Evolutionary conservation across 2,888 invertebrate species (phyloP), one percentile per base, ranked within the genome.

Genomic region (Spodoptera exigua): DNA sequence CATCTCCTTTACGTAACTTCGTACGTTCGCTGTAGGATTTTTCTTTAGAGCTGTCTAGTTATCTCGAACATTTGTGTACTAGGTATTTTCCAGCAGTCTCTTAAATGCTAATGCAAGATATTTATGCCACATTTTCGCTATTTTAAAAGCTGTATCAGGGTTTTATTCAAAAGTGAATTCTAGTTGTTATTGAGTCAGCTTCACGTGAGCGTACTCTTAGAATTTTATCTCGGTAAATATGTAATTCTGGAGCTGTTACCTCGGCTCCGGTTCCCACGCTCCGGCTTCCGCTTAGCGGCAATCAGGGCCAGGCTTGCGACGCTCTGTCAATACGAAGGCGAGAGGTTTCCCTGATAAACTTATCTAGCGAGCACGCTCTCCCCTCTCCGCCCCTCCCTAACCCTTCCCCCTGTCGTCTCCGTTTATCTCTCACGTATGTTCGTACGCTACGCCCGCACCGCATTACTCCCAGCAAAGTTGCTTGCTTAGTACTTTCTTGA

Each of bases 321-420:
- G 92, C 88, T 92, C 90, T 92, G 93, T 93, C 93, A 93, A 93
- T 93, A 93, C 88, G 87, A 86, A 89, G 89, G 88, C 91, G 91
- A 93, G 91, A 92, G 92, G 91, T 91, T 92, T 90, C 89, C 86
- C 89, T 92, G 93, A 93, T 93, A 93, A 93, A 93, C 91, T 93
- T 93, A 93, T 93, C 91, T 91, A 82, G 80, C 83, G 64, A 86
- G 82, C 81, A 81, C 75, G 70, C 72, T 17, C 40, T 39, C 7
- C 39, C 16, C 37, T 14, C 11, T 9, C 67, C 71, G 72, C 81
- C 74, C 76, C 76, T 74, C 75, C 69, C 61, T 54, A 64, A 69
- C 70, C 79, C 76, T 74, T 72, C 78, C 82, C 83, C 85, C 83
- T 81, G 84, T 82, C 85, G 85, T 83, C 91, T 87, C 77, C 87